Evolutionary conservation across 2,888 invertebrate genomes (phyloP), one percentile per base, ranked within the genome.

Genomic region (Tiphia femorata): DNA sequence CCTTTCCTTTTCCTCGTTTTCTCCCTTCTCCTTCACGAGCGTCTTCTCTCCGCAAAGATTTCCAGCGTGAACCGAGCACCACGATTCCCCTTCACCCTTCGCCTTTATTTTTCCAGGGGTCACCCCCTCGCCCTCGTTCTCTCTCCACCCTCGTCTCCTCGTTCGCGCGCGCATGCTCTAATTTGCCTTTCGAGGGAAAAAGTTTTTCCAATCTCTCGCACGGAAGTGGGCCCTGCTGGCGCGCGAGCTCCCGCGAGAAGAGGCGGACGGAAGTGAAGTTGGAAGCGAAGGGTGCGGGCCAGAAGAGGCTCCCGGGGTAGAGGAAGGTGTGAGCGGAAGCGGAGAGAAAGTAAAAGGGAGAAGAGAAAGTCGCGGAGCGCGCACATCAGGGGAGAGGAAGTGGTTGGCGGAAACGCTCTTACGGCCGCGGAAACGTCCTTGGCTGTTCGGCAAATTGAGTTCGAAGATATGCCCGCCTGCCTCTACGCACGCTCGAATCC

Each of bases 361-460:
- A 41, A 12, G 43, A 14, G 23, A 19, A 29, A 38, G 27, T n/a
- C n/a, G n/a, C n/a, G n/a, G n/a, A 23, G 37, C 3, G 19, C 23
- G 19, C 10, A 19, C 1, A n/a, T 23, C 23, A 14, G 37, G 14
- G 27, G 17, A 16, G 21, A 5, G 19, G 21, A 58, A 50, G 55
- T 53, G 55, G 46, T 50, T 56, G 59, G 50, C 54, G 59, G 41
- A 46, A 67, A 58, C 58, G 41, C 56, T 56, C 52, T 58, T 52
- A 49, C 58, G 35, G 54, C 47, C 52, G 42, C 19, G 49, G 51
- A 61, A 64, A 62, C 55, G 40, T 62, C 59, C 37, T 51, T 48
- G 29, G 53, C 29, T 44, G 55, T 62, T 64, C 50, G 59, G 62
- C 62, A 67, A 64, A 64, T 62, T 41, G 57, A 67, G 57, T 67